Evolutionary conservation across 2,888 invertebrate species (phyloP).

Genomic region (Bugula neritina): DNA sequence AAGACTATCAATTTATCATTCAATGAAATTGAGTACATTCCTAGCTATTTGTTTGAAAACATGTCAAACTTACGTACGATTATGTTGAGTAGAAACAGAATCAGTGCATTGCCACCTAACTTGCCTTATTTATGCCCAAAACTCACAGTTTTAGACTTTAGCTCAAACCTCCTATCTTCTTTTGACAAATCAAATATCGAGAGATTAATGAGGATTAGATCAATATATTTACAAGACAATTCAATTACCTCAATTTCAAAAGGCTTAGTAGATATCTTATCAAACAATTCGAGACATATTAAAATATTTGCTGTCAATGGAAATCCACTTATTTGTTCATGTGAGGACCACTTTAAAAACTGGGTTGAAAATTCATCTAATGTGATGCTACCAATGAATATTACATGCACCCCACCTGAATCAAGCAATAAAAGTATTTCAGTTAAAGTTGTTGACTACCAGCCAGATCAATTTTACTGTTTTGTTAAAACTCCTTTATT

Average conservation of each 20-base stretch:
- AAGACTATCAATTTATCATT: not conserved
- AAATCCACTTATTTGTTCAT: constrained; percentile 15
- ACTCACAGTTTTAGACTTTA: not conserved
- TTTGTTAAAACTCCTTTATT: not conserved
- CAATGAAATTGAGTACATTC: not conserved
- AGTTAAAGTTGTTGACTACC: not conserved
- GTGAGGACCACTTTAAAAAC: not conserved
- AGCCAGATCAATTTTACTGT: constrained; percentile 4
- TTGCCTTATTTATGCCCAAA: not conserved
- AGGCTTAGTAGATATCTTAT: not conserved
- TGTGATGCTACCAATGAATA: not conserved
- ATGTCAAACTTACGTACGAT: not conserved
- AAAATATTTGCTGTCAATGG: not conserved
- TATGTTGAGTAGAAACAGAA: not conserved
- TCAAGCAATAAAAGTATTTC: not conserved
- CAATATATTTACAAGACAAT: not conserved
- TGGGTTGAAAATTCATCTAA: not conserved
- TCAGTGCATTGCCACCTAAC: not conserved
- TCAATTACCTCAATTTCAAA: not conserved
- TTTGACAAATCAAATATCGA: not conserved
- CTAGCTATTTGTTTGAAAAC: not conserved
- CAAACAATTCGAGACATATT: not conserved
- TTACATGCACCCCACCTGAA: constrained; percentile 5
- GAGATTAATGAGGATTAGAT: not conserved
- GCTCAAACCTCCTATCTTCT: not conserved